phyloP scores from a whole-genome alignment of 2,113 vertebrate species.

The Gambusia affinis region DNA sequence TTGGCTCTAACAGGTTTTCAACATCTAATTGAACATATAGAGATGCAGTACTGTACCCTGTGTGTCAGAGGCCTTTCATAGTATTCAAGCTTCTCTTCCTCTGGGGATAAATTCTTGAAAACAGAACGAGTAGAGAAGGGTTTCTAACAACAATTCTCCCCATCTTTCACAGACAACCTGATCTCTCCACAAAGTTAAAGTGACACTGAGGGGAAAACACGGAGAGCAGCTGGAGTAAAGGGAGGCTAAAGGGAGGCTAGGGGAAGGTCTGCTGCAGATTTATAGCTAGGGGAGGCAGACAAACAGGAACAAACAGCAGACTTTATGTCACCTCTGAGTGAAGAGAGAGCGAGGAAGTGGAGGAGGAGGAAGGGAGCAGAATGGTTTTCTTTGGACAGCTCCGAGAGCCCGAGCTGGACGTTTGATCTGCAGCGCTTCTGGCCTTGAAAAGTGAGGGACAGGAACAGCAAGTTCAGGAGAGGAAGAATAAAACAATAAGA shows the following conservation, averaged over 20 bases:
- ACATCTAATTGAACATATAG: background rate
- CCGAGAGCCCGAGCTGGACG: constrained; percentile 77
- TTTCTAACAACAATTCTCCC: background rate
- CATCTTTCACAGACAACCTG: constrained; percentile 2
- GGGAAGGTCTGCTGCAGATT: background rate
- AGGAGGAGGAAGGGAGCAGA: constrained; percentile 87
- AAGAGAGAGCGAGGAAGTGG: constrained; percentile 84
- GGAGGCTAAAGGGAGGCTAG: no score
- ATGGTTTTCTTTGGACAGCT: constrained; percentile 99
- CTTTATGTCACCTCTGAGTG: constrained; percentile 88
- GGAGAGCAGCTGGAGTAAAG: background rate
- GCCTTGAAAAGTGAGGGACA: constrained; percentile 82
- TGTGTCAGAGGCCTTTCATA: constrained; percentile 52
- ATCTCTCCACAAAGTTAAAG: background rate
- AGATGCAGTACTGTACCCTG: constrained; percentile 64
- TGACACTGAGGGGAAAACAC: constrained; percentile 5
- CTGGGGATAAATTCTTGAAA: constrained; percentile 49
- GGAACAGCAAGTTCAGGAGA: constrained; percentile 31
- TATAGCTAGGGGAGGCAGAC: constrained; percentile 10
- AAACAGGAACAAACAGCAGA: constrained; percentile 44
- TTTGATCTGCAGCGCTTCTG: constrained; percentile 80
- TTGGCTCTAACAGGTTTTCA: background rate
- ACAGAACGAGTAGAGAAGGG: constrained; percentile 42
- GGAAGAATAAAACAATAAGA: background rate
- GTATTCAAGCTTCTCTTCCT: constrained; percentile 65